Conservation (phyloP, 2,888 invertebrate genomes). For the Tuta absoluta region DNA sequence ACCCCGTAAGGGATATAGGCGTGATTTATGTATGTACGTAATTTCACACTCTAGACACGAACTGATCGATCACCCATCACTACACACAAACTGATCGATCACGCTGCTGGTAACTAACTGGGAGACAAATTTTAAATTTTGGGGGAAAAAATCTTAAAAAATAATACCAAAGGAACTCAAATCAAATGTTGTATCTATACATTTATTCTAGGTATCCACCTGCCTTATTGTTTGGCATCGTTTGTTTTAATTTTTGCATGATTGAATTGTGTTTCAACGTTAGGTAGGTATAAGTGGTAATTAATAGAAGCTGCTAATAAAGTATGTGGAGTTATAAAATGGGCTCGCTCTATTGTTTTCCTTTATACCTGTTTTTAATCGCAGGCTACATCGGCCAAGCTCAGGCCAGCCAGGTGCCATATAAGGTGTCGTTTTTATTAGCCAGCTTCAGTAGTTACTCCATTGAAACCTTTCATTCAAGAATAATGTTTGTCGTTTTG, state of each 20-base stretch:
- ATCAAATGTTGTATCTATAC: no score
- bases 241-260: neutral
- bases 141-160: no score
- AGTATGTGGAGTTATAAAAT: constrained; percentile 12
- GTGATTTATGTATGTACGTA: no score
- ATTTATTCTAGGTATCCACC: no score
- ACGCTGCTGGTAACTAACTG: no score
- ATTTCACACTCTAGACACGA: no score
- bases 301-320: constrained; percentile 18
- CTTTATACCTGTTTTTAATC: constrained; percentile 9
- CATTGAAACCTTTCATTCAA: constrained; percentile 18
- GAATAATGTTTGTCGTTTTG: constrained; percentile 1
- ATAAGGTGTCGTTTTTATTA: constrained; percentile 15
- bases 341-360: constrained; percentile 12
- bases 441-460: constrained; percentile 12
- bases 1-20: no score
- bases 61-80: no score
- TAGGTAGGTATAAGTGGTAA: neutral
- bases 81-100: no score
- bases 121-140: no score
- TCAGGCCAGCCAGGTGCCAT: neutral
- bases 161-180: no score
- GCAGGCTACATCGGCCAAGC: neutral
- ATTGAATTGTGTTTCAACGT: neutral
- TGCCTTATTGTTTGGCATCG: neutral